phyloP scores from a whole-genome alignment of 2,888 invertebrate species.

The Chymomyza fuscimana region DNA sequence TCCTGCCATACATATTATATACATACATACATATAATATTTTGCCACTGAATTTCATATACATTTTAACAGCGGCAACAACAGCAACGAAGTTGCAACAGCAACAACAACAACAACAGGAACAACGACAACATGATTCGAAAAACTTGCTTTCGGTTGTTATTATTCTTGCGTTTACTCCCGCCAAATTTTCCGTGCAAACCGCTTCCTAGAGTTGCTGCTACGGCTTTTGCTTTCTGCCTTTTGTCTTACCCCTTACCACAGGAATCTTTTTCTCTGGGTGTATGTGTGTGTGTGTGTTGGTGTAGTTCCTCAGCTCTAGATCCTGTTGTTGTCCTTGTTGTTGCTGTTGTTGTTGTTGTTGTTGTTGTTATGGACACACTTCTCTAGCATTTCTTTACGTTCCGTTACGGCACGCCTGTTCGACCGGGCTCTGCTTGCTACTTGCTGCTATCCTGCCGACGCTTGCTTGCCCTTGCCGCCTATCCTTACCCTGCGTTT shows the following conservation, averaged over 20 bases:
- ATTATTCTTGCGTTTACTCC: constrained; percentile 73
- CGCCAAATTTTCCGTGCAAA: constrained; percentile 69
- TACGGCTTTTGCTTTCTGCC: constrained; percentile 19
- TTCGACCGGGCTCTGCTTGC: not conserved
- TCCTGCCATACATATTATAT: constrained; percentile 4
- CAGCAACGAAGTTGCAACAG: constrained; percentile 21
- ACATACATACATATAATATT: constrained; percentile 4
- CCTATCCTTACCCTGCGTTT: not conserved
- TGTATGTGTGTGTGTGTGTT: no score
- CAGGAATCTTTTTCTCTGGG: not conserved
- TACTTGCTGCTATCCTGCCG: not conserved
- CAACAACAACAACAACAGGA: constrained; percentile 22
- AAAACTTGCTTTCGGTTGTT: constrained; percentile 75
- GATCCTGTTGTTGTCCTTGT: not conserved
- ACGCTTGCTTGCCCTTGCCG: not conserved
- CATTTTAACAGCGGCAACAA: constrained; percentile 18
- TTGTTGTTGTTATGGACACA: constrained; percentile 48
- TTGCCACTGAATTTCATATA: constrained; percentile 73
- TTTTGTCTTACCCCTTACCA: constrained; percentile 12
- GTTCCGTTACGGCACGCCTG: constrained; percentile 10
- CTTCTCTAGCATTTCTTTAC: constrained; percentile 21
- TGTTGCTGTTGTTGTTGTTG: not conserved
- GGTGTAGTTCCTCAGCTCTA: not conserved
- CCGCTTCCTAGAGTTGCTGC: constrained; percentile 40
- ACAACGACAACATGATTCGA: constrained; percentile 59